A percentile compares a stretch with the other conserved stretches of the same genome.
phyloP scores from a whole-genome alignment of 1,140 invertebrate genomes.

The Neomicropteryx cornuta region DNA sequence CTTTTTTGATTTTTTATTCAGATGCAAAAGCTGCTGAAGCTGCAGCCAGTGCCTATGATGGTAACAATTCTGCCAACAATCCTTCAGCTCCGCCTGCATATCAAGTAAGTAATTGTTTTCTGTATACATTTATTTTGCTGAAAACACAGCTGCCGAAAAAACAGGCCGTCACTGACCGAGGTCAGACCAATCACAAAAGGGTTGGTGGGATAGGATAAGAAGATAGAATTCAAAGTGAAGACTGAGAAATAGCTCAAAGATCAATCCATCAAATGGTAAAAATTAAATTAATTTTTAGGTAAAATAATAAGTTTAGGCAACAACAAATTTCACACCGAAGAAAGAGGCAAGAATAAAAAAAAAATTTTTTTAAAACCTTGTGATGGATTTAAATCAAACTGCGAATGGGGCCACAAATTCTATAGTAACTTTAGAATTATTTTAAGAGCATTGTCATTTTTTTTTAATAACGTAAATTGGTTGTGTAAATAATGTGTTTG shows the following conservation, averaged over 20 bases:
- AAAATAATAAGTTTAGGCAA: neutral
- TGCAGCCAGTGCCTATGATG: conserved; percentile 77
- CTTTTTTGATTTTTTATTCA: conserved; percentile 31
- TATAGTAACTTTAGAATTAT: no score
- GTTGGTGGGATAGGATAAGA: neutral
- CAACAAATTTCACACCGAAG: neutral
- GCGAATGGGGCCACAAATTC: no score
- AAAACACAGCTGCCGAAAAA: conserved; percentile 1
- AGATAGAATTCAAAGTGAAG: neutral
- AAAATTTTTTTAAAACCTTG: neutral
- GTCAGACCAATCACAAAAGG: neutral
- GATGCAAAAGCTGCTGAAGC: conserved; percentile 82
- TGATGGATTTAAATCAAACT: no score
- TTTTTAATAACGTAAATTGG: no score
- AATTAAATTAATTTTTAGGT: conserved; percentile 7
- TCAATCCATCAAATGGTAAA: conserved; percentile 5
- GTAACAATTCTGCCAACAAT: conserved; percentile 71
- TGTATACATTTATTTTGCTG: conserved; percentile 5
- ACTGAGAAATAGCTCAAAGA: no score
- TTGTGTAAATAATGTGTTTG: no score
- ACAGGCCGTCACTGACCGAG: neutral
- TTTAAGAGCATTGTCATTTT: no score
- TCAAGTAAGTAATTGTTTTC: conserved; percentile 8
- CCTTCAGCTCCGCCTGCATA: conserved; percentile 80
- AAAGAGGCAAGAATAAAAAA: neutral